phyloP scores from a whole-genome alignment of 2,113 vertebrate genomes.

The Elgaria multicarinata region DNA sequence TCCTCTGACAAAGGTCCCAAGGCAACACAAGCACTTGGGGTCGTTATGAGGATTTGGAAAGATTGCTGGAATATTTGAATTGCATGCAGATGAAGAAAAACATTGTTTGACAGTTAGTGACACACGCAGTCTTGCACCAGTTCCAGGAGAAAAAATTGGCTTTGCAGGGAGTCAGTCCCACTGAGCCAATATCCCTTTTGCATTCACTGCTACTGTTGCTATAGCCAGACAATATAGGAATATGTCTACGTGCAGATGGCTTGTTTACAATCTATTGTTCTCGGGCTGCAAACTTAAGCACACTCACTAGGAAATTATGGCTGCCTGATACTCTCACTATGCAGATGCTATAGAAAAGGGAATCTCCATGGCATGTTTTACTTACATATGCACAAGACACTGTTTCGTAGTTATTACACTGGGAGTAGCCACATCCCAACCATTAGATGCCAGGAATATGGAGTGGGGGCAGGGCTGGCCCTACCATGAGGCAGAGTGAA shows the following conservation, averaged over 20 bases:
- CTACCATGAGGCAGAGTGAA: no score
- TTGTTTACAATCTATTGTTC: neutral
- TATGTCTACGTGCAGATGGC: neutral
- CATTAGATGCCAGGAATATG: neutral
- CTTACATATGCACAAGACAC: neutral
- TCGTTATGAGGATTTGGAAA: slow-evolving; percentile 61
- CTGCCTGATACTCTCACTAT: neutral
- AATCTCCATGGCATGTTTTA: neutral
- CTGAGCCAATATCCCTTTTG: slow-evolving; percentile 34
- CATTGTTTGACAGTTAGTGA: slow-evolving; percentile 49
- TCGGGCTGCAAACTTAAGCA: neutral
- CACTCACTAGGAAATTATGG: neutral
- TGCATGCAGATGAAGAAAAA: neutral
- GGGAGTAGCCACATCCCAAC: no score
- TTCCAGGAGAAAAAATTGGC: slow-evolving; percentile 54
- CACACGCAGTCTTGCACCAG: slow-evolving; percentile 47
- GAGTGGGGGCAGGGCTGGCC: neutral
- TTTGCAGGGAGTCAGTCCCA: slow-evolving; percentile 43
- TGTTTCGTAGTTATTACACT: neutral
- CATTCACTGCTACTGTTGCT: slow-evolving; percentile 44
- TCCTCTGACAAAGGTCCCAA: slow-evolving; percentile 46
- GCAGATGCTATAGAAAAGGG: neutral
- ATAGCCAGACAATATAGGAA: slow-evolving; percentile 42
- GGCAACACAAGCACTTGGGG: slow-evolving; percentile 56
- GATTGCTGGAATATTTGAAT: slow-evolving; percentile 62